Conservation (phyloP, 2,888 invertebrate genomes). For the Xestia c-nigrum region DNA sequence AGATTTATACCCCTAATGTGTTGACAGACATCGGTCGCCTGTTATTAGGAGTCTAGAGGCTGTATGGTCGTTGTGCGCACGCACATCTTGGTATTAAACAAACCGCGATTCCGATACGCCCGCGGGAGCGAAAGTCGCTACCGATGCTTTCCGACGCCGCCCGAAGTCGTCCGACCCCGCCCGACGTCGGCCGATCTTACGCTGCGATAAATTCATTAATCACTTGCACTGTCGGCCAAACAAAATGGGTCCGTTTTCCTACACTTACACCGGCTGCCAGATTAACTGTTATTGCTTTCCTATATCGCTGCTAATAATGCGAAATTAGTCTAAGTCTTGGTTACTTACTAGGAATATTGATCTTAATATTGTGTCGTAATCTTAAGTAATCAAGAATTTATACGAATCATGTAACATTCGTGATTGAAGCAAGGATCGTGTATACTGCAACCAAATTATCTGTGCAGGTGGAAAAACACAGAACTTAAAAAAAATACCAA, state of each 20-base stretch:
- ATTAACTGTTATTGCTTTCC: conserved; percentile 64
- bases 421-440: not conserved
- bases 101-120: conserved; percentile 68
- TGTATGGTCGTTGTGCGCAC: too few species aligned
- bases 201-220: conserved; percentile 82
- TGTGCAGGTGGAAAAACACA: not conserved
- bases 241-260: conserved; percentile 61
- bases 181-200: conserved; percentile 71
- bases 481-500: not conserved
- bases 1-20: too few species aligned
- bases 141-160: conserved; percentile 64
- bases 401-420: conserved; percentile 2
- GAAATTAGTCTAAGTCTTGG: conserved; percentile 54
- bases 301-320: conserved; percentile 58
- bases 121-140: conserved; percentile 82
- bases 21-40: too few species aligned
- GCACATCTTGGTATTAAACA: conserved; percentile 68
- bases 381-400: conserved; percentile 23
- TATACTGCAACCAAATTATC: not conserved
- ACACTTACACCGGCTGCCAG: conserved; percentile 53
- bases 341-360: conserved; percentile 45
- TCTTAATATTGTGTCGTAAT: conserved; percentile 41
- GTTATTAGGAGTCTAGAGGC: too few species aligned
- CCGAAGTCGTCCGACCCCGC: conserved; percentile 63
- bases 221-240: conserved; percentile 71